Evolutionary conservation across 2,113 vertebrate genomes (phyloP), one percentile per base, ranked within the genome.

Genomic region (Myrmecobius fasciatus): DNA sequence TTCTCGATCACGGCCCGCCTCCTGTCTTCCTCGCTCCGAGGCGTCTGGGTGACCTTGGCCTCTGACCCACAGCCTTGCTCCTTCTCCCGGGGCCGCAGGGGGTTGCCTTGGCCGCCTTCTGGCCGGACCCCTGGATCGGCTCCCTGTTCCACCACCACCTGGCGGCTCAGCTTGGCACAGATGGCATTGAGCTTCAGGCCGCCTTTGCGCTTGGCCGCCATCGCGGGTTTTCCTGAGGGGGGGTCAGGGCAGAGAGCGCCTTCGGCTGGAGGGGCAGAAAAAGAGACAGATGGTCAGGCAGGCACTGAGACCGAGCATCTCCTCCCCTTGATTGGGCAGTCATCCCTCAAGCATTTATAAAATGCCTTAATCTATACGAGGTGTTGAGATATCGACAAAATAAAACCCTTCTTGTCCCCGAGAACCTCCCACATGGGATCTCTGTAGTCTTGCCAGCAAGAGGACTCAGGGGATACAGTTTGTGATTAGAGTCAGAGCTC

Each of bases 151-250:
- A 99, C 99, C 97, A 99, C 99, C 95, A 99, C 99, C 98, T 99
- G 99, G 97, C 99, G 99, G 98, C 99, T 99, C 98, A 99, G 99
- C 99, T 99, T 99, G 99, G 99, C 99, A 98, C 99, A 99, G 99
- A 99, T 99, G 96, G 99, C 99, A 0, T 99, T 99, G 89, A 99
- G 99, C 98, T 99, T 99, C 99, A 99, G 99, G 99, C 99, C 99
- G 98, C 99, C 99, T 99, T 99, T 99, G 98, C 99, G 99, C 99
- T 99, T 99, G 99, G 99, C 99, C 98, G 99, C 99, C 99, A 99
- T 99, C 54, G 99, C 99, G 98, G 99, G 98, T 99, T 99, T 99
- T 99, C 99, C 99, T 99, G 99, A 99, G 98, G 99, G 99, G 97
- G 99, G 98, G 99, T 99, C 99, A 98, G 99, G 99, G 99, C 99